Base-by-base conservation (phyloP, 2,113 vertebrate species). In the Vidua chalybeata region DNA sequence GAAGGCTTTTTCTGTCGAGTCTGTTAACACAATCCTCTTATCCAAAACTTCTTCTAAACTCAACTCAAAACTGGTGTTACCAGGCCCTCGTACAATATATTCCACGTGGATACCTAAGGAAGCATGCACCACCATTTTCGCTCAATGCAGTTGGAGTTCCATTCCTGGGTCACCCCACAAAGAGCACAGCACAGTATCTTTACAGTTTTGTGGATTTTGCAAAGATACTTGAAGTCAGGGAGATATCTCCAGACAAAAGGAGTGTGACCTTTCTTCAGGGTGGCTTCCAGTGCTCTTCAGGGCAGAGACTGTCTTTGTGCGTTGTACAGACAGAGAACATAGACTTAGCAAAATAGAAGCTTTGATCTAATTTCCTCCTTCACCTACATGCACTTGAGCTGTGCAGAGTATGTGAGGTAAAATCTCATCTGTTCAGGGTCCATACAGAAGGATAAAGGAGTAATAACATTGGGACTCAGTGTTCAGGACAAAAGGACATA, bases 351-450 rank as follows among this genome's bases (percentile, higher is more conserved):
- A 86, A 90, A 89, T 8, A 75, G 64, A 89, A 94, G 26, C 58
- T 86, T 88, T 88, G 41, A 88, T 88, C 79, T 68, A 39, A 88
- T 87, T 59, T 92, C 31, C 21, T 90, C 78, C 64, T 87, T 79
- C 66, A 89, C 79, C 49, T 89, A 80, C 19, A 21, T 2, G 2
- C 20, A 41, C 55, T 71, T 31, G 26, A 66, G 18, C 43, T 6
- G 12, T 51, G 77, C 26, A 77, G 68, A 76, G 49, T 28, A 73
- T 11, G 7, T 21, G 61, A 89, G 59, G 46, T 56, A 69, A 86
- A 86, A 90, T 54, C 63, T 86, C 13, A 11, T 45, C 58, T 83
- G 21, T 61, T 90, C 75, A 54, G 33, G 51, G 31, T 64, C 63
- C 67, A 13, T n/a, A 69, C 28, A 66, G 59, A 39, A 88, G 81